Base-by-base conservation (phyloP, 2,797 vertebrate genomes). In the Cheirogaleus major region DNA sequence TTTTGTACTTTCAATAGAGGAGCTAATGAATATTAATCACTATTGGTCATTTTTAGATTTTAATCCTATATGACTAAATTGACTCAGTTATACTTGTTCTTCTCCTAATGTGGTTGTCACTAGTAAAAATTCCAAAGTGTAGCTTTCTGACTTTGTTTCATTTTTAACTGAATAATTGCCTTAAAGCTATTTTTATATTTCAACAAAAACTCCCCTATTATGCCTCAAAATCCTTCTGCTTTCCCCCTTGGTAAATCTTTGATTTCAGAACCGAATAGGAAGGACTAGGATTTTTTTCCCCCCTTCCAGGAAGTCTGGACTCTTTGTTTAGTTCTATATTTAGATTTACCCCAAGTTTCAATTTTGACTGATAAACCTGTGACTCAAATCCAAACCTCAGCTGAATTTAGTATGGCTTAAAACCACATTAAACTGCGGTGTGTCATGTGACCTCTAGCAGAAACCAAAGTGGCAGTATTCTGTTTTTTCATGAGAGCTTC, bases 331-430 rank as follows among this genome's bases (percentile, higher is more conserved):
- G 50, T 55, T 84, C 83, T 92, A 3, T 84, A 45, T 91, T 97
- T 94, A 88, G 57, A 48, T 90, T 93, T 79, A 95, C 59, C 76
- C 45, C 89, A 83, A 82, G 57, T 96, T 96, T 96, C 17, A 5
- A 73, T 96, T 95, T 97, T 95, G 67, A 78, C 83, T 80, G 90
- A 94, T 93, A 95, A 97, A 78, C 65, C 69, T 17, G 3, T 95
- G 90, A 95, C 69, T 55, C 81, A 93, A 89, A 95, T 59, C 50
- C 45, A 97, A 89, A 95, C 76, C 76, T 95, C 78, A 94, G 86
- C n/a, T 84, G 80, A 91, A 73, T 93, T 86, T 86, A 91, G 25
- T 96, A 57, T 96, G 91, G 67, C 67, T 92, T 96, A 85, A 95
- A 96, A 96, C 84, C 92, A 97, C 69, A 79, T 82, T 41, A 92